phyloP scores from a whole-genome alignment of 2,797 vertebrate species.

The Enteromius thamalakanensis region DNA sequence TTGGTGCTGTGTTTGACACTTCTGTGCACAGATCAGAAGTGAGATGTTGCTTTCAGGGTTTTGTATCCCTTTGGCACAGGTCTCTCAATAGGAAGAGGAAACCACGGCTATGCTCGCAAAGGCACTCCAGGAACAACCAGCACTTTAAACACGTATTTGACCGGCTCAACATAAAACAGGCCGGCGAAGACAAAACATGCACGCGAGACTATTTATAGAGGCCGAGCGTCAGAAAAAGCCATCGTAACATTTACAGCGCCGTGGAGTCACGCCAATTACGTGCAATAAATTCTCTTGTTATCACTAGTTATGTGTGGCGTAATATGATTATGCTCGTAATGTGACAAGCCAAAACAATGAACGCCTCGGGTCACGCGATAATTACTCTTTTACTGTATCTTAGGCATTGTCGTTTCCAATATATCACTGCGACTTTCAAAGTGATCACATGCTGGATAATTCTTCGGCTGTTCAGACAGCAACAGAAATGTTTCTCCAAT shows the following conservation, averaged over 20 bases:
- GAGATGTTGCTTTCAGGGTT: conserved; percentile 48
- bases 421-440: conserved; percentile 19
- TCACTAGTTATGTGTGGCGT: conserved; percentile 48
- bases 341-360: conserved; percentile 50
- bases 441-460: conserved; percentile 9
- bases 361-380: conserved; percentile 54
- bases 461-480: neutral
- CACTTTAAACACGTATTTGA: conserved; percentile 48
- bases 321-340: conserved; percentile 52
- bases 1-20: conserved; percentile 45
- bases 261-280: conserved; percentile 51
- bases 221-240: conserved; percentile 36
- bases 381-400: conserved; percentile 48
- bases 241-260: conserved; percentile 56
- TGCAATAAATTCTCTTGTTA: conserved; percentile 56
- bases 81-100: conserved; percentile 53
- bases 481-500: conserved; percentile 39
- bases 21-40: conserved; percentile 35
- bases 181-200: conserved; percentile 49
- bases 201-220: conserved; percentile 55
- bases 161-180: conserved; percentile 53
- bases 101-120: conserved; percentile 47
- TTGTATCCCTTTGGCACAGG: conserved; percentile 37
- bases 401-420: conserved; percentile 36
- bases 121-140: conserved; percentile 52